These are phyloP conservation scores for Carapus acus DNA, from an alignment of 2,797 vertebrate species.

Conservation along the genomic window DNA sequence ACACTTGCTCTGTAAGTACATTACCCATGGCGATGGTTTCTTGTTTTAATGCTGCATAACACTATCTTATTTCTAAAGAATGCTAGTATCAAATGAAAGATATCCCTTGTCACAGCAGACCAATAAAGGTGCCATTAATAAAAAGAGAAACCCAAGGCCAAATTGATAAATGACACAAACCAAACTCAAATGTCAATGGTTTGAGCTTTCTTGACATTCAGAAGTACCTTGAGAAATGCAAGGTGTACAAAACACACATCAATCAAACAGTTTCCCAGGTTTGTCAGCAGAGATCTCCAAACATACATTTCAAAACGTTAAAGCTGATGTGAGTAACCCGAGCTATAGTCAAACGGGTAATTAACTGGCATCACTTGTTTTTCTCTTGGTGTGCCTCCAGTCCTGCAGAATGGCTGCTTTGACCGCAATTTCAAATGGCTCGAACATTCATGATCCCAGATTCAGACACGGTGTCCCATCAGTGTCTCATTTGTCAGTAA, in stretches of 20 bases:
- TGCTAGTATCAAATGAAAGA: no score
- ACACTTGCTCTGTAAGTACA: no score
- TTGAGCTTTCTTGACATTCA: slow-evolving; percentile 4
- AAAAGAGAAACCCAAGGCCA: no score
- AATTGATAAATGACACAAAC: no score
- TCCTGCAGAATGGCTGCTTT: background rate
- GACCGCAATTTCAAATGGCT: background rate
- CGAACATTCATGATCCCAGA: background rate
- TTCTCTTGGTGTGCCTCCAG: background rate
- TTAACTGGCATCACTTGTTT: background rate
- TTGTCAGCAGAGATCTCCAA: slow-evolving; percentile 1
- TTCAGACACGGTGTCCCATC: background rate
- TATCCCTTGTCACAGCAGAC: background rate
- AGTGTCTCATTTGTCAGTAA: slow-evolving; percentile 14
- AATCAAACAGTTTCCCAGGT: slow-evolving; percentile 9
- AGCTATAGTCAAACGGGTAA: background rate
- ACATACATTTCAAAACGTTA: slow-evolving; percentile 11
- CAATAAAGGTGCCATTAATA: background rate
- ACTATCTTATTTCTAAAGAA: no score
- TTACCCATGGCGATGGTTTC: no score
- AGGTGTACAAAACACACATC: slow-evolving; percentile 6
- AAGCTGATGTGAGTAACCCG: slow-evolving; percentile 6
- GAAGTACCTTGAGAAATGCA: slow-evolving; percentile 16
- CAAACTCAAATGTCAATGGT: slow-evolving; percentile 1
- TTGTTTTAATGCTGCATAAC: no score